A percentile compares a stretch with the other conserved stretches of the same genome.
phyloP scores from a whole-genome alignment of 2,888 invertebrate species.

The Amphipyra berbera region DNA sequence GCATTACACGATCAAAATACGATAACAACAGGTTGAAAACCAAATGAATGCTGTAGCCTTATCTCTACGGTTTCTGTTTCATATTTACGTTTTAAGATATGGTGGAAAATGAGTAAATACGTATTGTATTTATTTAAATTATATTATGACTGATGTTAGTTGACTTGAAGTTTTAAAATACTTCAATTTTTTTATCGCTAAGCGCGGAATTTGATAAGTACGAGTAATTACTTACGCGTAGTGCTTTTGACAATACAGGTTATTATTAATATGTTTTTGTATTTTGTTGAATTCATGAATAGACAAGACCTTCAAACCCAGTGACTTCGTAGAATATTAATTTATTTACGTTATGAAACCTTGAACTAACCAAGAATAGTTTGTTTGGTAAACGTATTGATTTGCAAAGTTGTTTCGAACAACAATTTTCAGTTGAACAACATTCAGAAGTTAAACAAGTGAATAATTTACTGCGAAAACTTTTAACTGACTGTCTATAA shows the following conservation, averaged over 20 bases:
- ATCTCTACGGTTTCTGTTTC: slow-evolving; percentile 58
- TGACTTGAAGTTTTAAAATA: slow-evolving; percentile 21
- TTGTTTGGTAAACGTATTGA: slow-evolving; percentile 15
- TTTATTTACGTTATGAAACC: slow-evolving; percentile 1
- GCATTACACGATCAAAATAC: slow-evolving; percentile 42
- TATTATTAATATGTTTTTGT: slow-evolving; percentile 18
- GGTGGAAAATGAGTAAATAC: slow-evolving; percentile 55
- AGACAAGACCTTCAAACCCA: slow-evolving; percentile 10
- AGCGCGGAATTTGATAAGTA: slow-evolving; percentile 10
- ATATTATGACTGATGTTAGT: slow-evolving; percentile 44
- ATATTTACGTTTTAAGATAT: slow-evolving; percentile 70
- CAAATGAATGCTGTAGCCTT: slow-evolving; percentile 58
- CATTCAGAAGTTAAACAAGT: slow-evolving; percentile 16
- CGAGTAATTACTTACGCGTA: slow-evolving; percentile 19
- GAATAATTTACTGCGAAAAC: slow-evolving; percentile 19
- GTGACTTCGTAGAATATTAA: slow-evolving; percentile 7
- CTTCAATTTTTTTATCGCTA: slow-evolving; percentile 39
- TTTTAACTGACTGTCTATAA: background rate
- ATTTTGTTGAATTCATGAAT: slow-evolving; percentile 8
- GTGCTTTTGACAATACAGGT: slow-evolving; percentile 17
- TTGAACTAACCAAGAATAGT: slow-evolving; percentile 14
- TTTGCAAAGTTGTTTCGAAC: slow-evolving; percentile 10
- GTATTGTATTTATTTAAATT: slow-evolving; percentile 55
- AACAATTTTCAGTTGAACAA: slow-evolving; percentile 10
- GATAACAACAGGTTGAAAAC: slow-evolving; percentile 49